These are phyloP conservation scores for Oxytorus armatus DNA, from an alignment of 2,888 invertebrate genomes.

Conservation along the genomic window DNA sequence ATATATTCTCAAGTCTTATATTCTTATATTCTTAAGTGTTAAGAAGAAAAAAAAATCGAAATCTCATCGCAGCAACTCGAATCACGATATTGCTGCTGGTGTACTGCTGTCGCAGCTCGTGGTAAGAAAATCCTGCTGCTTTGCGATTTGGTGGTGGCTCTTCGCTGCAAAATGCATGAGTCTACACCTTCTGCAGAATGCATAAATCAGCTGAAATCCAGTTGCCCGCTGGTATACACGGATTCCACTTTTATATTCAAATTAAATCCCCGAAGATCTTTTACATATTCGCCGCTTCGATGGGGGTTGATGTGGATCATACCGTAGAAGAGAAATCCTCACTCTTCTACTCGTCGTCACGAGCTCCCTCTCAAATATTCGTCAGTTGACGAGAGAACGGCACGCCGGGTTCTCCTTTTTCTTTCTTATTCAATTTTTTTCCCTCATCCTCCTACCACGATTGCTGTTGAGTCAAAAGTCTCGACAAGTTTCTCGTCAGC, in stretches of 20 bases:
- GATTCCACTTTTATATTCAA: slow-evolving; percentile 67
- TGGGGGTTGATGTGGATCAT: slow-evolving; percentile 55
- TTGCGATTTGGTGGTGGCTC: slow-evolving; percentile 37
- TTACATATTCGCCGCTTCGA: slow-evolving; percentile 66
- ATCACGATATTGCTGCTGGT: slow-evolving; percentile 48
- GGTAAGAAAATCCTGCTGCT: slow-evolving; percentile 32
- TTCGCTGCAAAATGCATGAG: slow-evolving; percentile 67
- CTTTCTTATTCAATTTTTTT: slow-evolving; percentile 15
- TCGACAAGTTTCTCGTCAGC: background rate
- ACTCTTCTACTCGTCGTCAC: slow-evolving; percentile 17
- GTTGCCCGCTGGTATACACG: slow-evolving; percentile 61
- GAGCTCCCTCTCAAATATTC: slow-evolving; percentile 50
- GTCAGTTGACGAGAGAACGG: slow-evolving; percentile 39
- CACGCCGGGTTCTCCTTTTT: slow-evolving; percentile 9
- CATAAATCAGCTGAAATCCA: slow-evolving; percentile 66
- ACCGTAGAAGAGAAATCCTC: slow-evolving; percentile 12
- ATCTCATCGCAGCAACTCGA: slow-evolving; percentile 31
- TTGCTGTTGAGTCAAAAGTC: slow-evolving; percentile 23
- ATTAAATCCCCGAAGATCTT: slow-evolving; percentile 66
- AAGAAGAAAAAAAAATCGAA: slow-evolving; percentile 48
- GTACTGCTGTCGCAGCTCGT: slow-evolving; percentile 30
- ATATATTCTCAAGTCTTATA: too few relatives aligned
- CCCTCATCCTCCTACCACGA: background rate
- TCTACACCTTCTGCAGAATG: slow-evolving; percentile 56
- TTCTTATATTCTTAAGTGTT: slow-evolving; percentile 1